Conservation (phyloP, 2,797 vertebrate species). For the Liparis tanakae region DNA sequence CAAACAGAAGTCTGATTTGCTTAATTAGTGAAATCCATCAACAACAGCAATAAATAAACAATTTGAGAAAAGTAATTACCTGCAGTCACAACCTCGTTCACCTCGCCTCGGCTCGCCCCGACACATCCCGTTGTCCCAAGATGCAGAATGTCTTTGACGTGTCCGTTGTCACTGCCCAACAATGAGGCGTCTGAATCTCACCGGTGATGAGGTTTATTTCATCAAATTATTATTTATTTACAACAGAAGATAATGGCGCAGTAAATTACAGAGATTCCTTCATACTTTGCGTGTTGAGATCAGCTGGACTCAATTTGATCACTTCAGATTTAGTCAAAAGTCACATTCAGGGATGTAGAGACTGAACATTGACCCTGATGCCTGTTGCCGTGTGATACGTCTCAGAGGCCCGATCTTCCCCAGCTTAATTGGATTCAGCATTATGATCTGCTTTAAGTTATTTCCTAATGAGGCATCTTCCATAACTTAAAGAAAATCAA, state of each 20-base stretch:
- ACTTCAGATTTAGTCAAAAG: neutral
- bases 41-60: constrained; percentile 16
- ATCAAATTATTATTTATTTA: neutral
- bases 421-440: neutral
- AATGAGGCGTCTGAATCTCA: constrained; percentile 2
- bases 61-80: constrained; percentile 27
- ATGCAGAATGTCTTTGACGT: constrained; percentile 1
- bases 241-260: neutral
- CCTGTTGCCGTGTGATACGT: neutral
- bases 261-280: neutral
- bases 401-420: neutral
- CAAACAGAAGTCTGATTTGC: neutral
- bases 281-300: neutral
- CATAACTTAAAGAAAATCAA: neutral
- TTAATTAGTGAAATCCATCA: constrained; percentile 20
- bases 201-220: neutral
- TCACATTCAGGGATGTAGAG: neutral
- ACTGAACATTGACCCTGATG: neutral
- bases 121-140: neutral
- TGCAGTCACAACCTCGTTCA: constrained; percentile 11
- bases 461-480: neutral
- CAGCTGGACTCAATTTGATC: neutral
- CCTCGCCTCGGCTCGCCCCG: neutral
- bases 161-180: neutral
- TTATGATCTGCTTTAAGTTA: neutral